Conservation (phyloP, 2,888 invertebrate genomes). For the Theodoxus fluviatilis region DNA sequence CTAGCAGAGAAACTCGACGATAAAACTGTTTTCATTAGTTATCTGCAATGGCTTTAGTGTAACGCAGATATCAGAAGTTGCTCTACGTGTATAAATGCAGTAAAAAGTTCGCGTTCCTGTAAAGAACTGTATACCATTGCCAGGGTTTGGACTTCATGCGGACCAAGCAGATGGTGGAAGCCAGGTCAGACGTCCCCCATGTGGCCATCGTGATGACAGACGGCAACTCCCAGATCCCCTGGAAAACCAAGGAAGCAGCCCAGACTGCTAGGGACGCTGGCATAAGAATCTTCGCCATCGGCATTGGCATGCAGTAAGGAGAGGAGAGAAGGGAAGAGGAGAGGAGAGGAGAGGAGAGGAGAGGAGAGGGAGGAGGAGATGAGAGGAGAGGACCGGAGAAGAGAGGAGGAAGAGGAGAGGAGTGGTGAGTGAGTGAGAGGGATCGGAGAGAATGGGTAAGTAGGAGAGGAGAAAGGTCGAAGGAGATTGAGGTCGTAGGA, state of each 20-base stretch:
- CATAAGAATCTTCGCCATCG: slow-evolving; percentile 33
- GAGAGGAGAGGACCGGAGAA: too few species aligned
- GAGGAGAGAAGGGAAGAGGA: neutral
- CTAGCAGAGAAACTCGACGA: too few species aligned
- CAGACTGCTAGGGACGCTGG: slow-evolving; percentile 1
- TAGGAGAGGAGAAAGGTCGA: slow-evolving; percentile 1
- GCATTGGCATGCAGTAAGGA: slow-evolving; percentile 30
- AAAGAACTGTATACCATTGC: too few species aligned
- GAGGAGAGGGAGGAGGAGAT: slow-evolving; percentile 5
- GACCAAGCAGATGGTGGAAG: too few species aligned
- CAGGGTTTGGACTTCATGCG: too few species aligned
- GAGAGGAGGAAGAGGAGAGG: neutral
- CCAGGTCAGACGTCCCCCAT: slow-evolving; percentile 21
- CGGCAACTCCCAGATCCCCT: slow-evolving; percentile 33
- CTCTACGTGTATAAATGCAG: too few species aligned
- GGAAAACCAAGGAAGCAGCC: slow-evolving; percentile 27
- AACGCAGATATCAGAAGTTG: too few species aligned
- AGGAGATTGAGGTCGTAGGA: neutral
- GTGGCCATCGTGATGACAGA: slow-evolving; percentile 33
- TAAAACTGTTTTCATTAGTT: too few species aligned
- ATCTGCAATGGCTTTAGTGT: too few species aligned
- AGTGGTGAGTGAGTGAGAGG: neutral
- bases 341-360: neutral
- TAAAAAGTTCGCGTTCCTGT: too few species aligned
- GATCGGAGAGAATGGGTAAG: neutral